These are phyloP conservation scores for Cervus canadensis DNA, from an alignment of 2,113 vertebrate species.

Conservation along the genomic window DNA sequence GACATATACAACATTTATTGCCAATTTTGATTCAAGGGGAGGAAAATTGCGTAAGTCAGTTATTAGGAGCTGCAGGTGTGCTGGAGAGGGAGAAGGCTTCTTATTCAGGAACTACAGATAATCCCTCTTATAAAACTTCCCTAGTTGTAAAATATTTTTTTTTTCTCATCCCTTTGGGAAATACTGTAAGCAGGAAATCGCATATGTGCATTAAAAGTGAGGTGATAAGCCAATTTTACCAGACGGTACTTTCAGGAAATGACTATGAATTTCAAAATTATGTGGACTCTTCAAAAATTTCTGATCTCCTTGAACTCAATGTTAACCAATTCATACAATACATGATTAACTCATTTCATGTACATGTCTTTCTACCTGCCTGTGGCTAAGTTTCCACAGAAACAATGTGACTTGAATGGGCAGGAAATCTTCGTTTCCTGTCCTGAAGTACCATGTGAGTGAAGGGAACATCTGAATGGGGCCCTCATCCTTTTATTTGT, in stretches of 20 bases:
- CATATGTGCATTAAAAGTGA: slow-evolving; percentile 53
- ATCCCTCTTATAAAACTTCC: slow-evolving; percentile 71
- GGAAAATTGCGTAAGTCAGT: slow-evolving; percentile 58
- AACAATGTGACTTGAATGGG: background rate
- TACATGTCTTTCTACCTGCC: background rate
- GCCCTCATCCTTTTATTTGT: background rate
- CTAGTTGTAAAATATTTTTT: slow-evolving; percentile 35
- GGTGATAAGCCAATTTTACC: slow-evolving; percentile 67
- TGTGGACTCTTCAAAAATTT: slow-evolving; percentile 48
- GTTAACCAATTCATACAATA: background rate
- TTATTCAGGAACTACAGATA: slow-evolving; percentile 67
- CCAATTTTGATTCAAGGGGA: slow-evolving; percentile 60
- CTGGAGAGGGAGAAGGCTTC: slow-evolving; percentile 34
- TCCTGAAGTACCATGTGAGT: background rate
- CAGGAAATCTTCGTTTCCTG: slow-evolving; percentile 33
- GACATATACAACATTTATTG: slow-evolving; percentile 32
- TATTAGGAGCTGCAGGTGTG: slow-evolving; percentile 70
- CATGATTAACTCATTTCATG: background rate
- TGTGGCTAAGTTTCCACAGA: background rate
- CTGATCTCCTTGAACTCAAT: slow-evolving; percentile 16
- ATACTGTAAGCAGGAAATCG: slow-evolving; percentile 52
- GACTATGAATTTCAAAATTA: slow-evolving; percentile 54
- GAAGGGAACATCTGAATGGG: background rate
- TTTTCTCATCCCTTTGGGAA: slow-evolving; percentile 44
- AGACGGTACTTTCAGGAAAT: slow-evolving; percentile 59